These are phyloP conservation scores for Colletes gigas DNA, from an alignment of 1,140 invertebrate species.

Conservation along the genomic window DNA sequence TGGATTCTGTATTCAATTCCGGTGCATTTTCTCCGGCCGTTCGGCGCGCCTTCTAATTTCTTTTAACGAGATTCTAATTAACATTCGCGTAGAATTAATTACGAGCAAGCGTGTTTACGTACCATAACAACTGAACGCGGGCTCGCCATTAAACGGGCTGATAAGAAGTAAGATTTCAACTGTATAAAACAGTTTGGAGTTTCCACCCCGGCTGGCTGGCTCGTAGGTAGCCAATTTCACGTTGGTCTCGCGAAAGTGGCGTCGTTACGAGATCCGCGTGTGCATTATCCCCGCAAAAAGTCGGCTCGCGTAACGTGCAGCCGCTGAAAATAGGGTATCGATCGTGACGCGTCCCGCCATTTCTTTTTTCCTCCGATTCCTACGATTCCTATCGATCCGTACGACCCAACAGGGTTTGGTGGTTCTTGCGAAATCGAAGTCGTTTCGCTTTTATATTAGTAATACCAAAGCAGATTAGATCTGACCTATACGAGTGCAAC, in stretches of 20 bases:
- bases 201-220: slow-evolving; percentile 1
- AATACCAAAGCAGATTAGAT: neutral
- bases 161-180: slow-evolving; percentile 28
- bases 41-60: neutral
- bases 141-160: slow-evolving; percentile 6
- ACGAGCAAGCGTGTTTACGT: slow-evolving; percentile 11
- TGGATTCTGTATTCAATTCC: no score
- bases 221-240: neutral
- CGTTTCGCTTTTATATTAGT: neutral
- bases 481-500: slow-evolving; percentile 4
- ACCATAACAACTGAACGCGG: neutral
- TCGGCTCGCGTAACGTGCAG: neutral
- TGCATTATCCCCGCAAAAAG: slow-evolving; percentile 10
- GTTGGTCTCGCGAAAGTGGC: slow-evolving; percentile 2
- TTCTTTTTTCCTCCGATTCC: neutral
- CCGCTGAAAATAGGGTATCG: neutral
- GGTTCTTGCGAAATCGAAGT: neutral
- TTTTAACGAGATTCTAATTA: slow-evolving; percentile 21
- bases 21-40: no score
- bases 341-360: neutral
- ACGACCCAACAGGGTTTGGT: neutral
- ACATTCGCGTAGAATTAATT: slow-evolving; percentile 20
- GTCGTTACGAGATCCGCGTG: neutral
- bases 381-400: neutral
- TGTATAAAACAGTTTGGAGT: slow-evolving; percentile 5